Percentiles rank a stretch among this genome's conserved stretches.
phyloP scores from a whole-genome alignment of 2,113 vertebrate species.

The Rhinogobius similis region DNA sequence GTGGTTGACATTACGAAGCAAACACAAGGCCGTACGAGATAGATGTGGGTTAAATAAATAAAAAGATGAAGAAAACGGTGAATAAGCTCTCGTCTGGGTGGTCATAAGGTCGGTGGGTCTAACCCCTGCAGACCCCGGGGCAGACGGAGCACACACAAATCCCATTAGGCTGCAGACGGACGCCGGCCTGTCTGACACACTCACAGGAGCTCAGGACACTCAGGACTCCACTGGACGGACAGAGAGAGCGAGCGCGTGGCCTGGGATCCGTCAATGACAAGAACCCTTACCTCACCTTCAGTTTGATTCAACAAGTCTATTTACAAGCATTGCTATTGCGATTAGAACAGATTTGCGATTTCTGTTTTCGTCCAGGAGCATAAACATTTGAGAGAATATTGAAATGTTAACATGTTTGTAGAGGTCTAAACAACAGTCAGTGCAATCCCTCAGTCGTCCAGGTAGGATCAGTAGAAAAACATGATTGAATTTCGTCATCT shows the following conservation, averaged over 20 bases:
- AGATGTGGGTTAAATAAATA: too few relatives aligned
- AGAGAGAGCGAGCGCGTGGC: conserved; percentile 32
- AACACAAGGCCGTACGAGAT: background rate
- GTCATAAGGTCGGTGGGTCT: conserved; percentile 77
- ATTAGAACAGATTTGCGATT: too few relatives aligned
- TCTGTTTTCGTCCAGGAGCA: background rate
- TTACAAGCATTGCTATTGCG: too few relatives aligned
- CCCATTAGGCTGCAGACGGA: conserved; percentile 71
- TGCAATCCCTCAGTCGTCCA: too few relatives aligned
- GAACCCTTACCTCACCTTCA: conserved; percentile 16
- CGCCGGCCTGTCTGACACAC: conserved; percentile 51
- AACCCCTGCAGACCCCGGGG: conserved; percentile 57
- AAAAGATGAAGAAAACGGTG: background rate
- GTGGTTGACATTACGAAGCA: too few relatives aligned
- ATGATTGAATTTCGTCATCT: too few relatives aligned
- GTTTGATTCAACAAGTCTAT: too few relatives aligned
- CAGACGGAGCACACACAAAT: conserved; percentile 70
- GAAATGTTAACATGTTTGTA: background rate
- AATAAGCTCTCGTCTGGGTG: conserved; percentile 36
- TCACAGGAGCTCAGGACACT: conserved; percentile 56
- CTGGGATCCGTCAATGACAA: conserved; percentile 25
- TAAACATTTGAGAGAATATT: background rate
- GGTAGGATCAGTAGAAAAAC: too few relatives aligned
- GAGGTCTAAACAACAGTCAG: too few relatives aligned
- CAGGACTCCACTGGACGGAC: conserved; percentile 41